Base-by-base conservation (phyloP, 2,888 invertebrate species). In the Eugnorisma glareosa region DNA sequence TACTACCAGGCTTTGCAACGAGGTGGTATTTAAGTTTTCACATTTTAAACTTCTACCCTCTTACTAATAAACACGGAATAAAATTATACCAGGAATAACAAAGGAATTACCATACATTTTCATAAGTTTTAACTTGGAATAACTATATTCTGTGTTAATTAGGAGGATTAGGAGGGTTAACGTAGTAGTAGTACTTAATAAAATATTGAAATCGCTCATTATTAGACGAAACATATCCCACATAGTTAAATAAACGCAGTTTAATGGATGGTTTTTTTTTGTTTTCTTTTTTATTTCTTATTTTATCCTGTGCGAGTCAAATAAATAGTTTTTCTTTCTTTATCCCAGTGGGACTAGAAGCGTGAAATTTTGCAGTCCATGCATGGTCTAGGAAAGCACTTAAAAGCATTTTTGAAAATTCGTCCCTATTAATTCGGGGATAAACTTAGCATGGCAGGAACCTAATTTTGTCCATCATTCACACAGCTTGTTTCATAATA, bases 1-100 rank as follows among this genome's bases (percentile, higher is more conserved):
- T 77, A 68, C 69, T 85, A 43, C 70, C 59, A 51, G n/a, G 31
- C 51, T 63, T 59, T 66, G 64, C 40, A 73, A 7, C n/a, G 40
- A 43, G 11, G 28, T 63, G 43, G 37, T 73, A 43, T 57, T 77
- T 67, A 15, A 40, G 43, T 51, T 66, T 64, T 51, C 10, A 74
- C 63, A 51, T 69, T 77, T n/a, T n/a, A n/a, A n/a, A n/a, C n/a
- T n/a, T n/a, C n/a, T n/a, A n/a, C n/a, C n/a, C n/a, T n/a, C n/a
- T n/a, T n/a, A n/a, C n/a, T n/a, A n/a, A n/a, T n/a, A n/a, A n/a
- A n/a, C n/a, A n/a, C n/a, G n/a, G n/a, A n/a, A n/a, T n/a, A n/a
- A n/a, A n/a, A n/a, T n/a, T n/a, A n/a, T n/a, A n/a, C n/a, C n/a
- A n/a, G n/a, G n/a, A n/a, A n/a, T n/a, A n/a, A n/a, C n/a, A n/a